Percentiles rank a stretch among this genome's conserved stretches.
Conservation (phyloP, 2,888 invertebrate species). For the Napeogenes inachia region DNA sequence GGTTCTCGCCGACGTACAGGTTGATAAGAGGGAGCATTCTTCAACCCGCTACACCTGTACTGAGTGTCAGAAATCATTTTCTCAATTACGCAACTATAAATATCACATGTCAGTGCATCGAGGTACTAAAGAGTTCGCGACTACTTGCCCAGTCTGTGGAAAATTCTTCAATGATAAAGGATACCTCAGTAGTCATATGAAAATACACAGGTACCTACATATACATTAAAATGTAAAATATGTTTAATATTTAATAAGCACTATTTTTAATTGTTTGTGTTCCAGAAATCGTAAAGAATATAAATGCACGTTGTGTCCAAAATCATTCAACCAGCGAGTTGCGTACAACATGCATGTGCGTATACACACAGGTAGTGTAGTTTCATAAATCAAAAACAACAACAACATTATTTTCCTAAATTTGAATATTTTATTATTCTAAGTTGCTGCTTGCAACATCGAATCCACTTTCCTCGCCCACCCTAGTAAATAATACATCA, state of each 20-base stretch:
- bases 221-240: background rate
- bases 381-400: too few species aligned
- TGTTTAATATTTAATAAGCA: background rate
- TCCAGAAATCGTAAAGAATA: constrained; percentile 86
- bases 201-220: constrained; percentile 82
- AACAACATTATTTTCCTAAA: too few species aligned
- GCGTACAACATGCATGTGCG: constrained; percentile 92
- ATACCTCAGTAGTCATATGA: constrained; percentile 90
- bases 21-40: too few species aligned
- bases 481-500: too few species aligned
- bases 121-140: constrained; percentile 89
- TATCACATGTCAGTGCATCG: constrained; percentile 90
- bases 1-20: constrained; percentile 43
- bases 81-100: constrained; percentile 89
- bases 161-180: constrained; percentile 91
- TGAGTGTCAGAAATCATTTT: constrained; percentile 89
- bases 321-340: constrained; percentile 90
- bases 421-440: too few species aligned
- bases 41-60: constrained; percentile 75
- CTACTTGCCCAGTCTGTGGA: constrained; percentile 81
- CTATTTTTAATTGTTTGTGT: constrained; percentile 23
- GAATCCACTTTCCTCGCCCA: too few species aligned
- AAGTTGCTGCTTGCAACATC: too few species aligned
- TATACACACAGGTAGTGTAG: constrained; percentile 82
- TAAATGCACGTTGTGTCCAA: constrained; percentile 87